Base-by-base conservation (phyloP, 2,797 vertebrate genomes). In the Alfaro cultratus region DNA sequence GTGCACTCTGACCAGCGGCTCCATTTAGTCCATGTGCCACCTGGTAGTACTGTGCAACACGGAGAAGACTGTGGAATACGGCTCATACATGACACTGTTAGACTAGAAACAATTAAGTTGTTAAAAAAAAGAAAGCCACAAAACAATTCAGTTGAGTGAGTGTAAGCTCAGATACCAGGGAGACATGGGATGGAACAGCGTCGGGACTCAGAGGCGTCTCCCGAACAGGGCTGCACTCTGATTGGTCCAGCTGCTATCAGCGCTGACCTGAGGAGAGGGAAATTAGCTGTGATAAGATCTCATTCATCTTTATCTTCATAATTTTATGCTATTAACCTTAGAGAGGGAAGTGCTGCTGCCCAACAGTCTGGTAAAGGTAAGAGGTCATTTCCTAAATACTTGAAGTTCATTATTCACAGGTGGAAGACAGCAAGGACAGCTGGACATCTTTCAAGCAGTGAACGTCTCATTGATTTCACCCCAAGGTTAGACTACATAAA, bases 1-100 rank as follows among this genome's bases (percentile, higher is more conserved):
- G 96, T 97, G 90, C 97, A 98, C 73, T 96, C 87, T 0, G 97
- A 97, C 97, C 97, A 98, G 26, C 91, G 36, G 0, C 90, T 95
- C 97, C 97, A 98, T 82, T 93, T 78, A 3, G 91, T 92, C 97
- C 97, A 98, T 2, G 74, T 78, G 10, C 88, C 90, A 67, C 84
- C 91, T n/a, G 90, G 86, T 0, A 82, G 29, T 0, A 0, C 94
- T 95, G 84, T 8, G 89, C 13, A 82, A 45, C 11, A 81, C 13
- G 13, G 82, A 4, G 8, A 46, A 62, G 23, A 78, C 41, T n/a
- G 53, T 23, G n/a, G 16, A 45, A 76, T 29, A 34, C 15, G 0
- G n/a, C 31, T 68, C 41, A 62, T 26, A 31, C 57, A 74, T 29
- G 7, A 15, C n/a, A 45, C 39, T 11, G 11, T 26, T 7, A 43